These are phyloP conservation scores for Zaprionus vittiger DNA, from an alignment of 1,140 invertebrate species.

Conservation along the genomic window DNA sequence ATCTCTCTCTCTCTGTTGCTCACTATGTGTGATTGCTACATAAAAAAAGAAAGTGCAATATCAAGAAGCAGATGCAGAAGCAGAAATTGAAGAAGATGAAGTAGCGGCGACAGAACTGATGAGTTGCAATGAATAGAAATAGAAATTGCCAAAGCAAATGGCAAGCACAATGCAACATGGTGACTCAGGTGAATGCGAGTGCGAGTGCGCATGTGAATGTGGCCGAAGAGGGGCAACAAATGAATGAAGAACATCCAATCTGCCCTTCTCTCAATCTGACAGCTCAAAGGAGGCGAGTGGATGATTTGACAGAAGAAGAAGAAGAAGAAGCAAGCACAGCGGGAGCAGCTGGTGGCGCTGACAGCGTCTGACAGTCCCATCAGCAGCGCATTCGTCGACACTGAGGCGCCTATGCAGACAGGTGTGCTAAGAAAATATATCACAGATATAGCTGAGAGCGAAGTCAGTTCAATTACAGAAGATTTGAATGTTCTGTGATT, in stretches of 20 bases:
- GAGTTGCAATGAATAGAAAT: slow-evolving; percentile 83
- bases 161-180: slow-evolving; percentile 46
- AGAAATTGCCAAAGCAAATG: slow-evolving; percentile 82
- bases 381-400: slow-evolving; percentile 12
- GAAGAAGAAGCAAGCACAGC: background rate
- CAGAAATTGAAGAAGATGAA: slow-evolving; percentile 29
- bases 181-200: slow-evolving; percentile 24
- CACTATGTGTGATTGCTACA: slow-evolving; percentile 16
- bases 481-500: background rate
- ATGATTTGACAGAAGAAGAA: slow-evolving; percentile 13
- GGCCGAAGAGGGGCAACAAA: slow-evolving; percentile 22
- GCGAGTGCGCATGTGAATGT: slow-evolving; percentile 1
- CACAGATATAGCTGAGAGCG: background rate
- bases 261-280: slow-evolving; percentile 11
- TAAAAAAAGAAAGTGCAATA: slow-evolving; percentile 47
- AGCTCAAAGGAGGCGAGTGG: slow-evolving; percentile 31
- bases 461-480: background rate
- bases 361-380: slow-evolving; percentile 34
- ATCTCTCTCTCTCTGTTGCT: background rate
- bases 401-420: background rate
- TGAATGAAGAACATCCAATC: slow-evolving; percentile 15
- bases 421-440: background rate
- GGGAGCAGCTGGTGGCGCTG: slow-evolving; percentile 30
- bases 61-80: slow-evolving; percentile 43
- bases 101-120: slow-evolving; percentile 59